Base-by-base conservation (phyloP, 2,888 invertebrate species). In the Synanthedon myopaeformis region DNA sequence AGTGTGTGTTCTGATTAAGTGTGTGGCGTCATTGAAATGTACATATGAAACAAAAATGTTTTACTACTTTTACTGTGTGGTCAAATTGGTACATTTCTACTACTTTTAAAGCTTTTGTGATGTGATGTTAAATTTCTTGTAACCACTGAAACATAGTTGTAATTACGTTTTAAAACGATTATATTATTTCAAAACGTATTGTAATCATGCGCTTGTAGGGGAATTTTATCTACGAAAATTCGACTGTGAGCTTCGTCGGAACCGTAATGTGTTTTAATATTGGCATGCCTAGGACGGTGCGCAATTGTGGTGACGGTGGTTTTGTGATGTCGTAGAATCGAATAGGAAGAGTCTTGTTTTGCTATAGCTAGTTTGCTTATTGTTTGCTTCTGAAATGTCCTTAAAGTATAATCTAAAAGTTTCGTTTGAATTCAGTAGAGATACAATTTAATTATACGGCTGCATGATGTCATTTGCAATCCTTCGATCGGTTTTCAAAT, bases 91-190 rank as follows among this genome's bases (percentile, higher is more conserved):
- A 74, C 83, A 78, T 85, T 85, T 78, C 82, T 77, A 64, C 69
- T 68, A 70, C 74, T 63, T 56, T 60, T 71, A 69, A 71, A 78
- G 86, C 86, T 87, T 87, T 80, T 86, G 86, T 86, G 85, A 85
- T 86, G 86, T 86, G 82, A 81, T 82, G 76, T 84, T 69, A 73
- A 73, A 76, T 74, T 70, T 74, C 70, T 67, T 70, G 61, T 64
- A 65, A 60, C 8, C 76, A 77, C 70, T 68, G 57, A 61, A 66
- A 57, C 35, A 35, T 35, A 35, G 35, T 35, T 35, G 10, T 35
- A 61, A 60, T 61, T 53, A 51, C 23, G 49, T 48, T 54, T 51
- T 55, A 35, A 35, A 63, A 68, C 63, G 67, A 63, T 58, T 66
- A 53, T 58, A 61, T 60, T 63, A 60, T 60, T 63, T 61, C 62